These are phyloP conservation scores for Rapana venosa DNA, from an alignment of 2,888 invertebrate genomes.

Conservation along the genomic window DNA sequence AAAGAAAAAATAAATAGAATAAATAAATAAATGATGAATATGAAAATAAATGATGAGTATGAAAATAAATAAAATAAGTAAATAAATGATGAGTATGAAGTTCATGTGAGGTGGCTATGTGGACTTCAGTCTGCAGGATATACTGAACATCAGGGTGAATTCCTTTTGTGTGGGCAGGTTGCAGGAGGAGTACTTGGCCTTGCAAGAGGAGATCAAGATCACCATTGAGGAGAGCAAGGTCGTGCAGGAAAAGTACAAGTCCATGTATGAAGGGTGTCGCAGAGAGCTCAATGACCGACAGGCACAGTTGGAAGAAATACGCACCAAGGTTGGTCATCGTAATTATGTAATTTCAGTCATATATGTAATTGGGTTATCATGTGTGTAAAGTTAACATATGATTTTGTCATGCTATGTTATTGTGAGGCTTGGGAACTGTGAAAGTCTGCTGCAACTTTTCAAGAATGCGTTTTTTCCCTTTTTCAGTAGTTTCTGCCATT, in stretches of 20 bases:
- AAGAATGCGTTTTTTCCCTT: too few species aligned
- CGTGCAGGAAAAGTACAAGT: conserved; percentile 76
- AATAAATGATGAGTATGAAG: too few species aligned
- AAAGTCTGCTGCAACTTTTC: too few species aligned
- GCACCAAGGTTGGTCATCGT: conserved; percentile 62
- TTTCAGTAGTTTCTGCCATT: too few species aligned
- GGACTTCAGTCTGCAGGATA: too few species aligned
- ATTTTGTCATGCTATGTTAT: not conserved
- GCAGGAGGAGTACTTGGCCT: conserved; percentile 72
- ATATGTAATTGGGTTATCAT: not conserved
- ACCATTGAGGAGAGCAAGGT: conserved; percentile 75
- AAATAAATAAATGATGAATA: too few species aligned
- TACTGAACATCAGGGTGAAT: too few species aligned
- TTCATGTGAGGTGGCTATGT: too few species aligned
- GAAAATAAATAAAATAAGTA: too few species aligned
- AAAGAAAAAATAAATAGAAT: too few species aligned
- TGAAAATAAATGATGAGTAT: too few species aligned
- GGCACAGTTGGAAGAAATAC: conserved; percentile 67
- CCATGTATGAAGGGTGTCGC: conserved; percentile 72
- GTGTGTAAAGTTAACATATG: not conserved
- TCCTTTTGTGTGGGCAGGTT: conserved; percentile 61
- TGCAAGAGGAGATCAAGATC: conserved; percentile 73
- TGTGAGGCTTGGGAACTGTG: not conserved
- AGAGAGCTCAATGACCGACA: conserved; percentile 67
- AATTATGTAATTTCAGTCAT: not conserved